A percentile compares a stretch with the other conserved stretches of the same genome.
phyloP scores from a whole-genome alignment of 2,888 invertebrate genomes.

The Pseudoips prasinana region DNA sequence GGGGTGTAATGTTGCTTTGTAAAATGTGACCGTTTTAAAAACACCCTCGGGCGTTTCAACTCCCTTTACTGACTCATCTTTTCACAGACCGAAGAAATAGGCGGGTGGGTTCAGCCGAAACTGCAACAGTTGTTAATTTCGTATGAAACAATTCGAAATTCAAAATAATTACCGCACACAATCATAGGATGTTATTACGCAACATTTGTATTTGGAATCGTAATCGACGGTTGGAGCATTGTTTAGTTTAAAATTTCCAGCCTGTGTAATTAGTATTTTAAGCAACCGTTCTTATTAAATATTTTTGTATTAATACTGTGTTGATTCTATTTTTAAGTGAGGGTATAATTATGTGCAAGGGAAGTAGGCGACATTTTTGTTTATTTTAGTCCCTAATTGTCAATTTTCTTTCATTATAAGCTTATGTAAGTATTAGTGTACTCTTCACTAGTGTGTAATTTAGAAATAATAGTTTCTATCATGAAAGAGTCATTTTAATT shows the following conservation, averaged over 20 bases:
- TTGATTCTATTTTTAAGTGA: too few relatives aligned
- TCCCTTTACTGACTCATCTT: constrained; percentile 37
- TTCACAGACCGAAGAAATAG: constrained; percentile 32
- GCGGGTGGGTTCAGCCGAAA: constrained; percentile 36
- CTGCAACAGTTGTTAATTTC: constrained; percentile 66
- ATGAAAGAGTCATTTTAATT: constrained; percentile 60
- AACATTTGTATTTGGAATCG: constrained; percentile 59
- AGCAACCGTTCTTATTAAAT: neutral
- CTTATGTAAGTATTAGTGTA: too few relatives aligned
- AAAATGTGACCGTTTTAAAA: constrained; percentile 53
- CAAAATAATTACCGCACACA: constrained; percentile 55
- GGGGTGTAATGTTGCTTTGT: constrained; percentile 52
- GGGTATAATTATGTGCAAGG: too few relatives aligned
- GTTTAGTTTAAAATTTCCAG: constrained; percentile 36
- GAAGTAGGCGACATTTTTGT: too few relatives aligned
- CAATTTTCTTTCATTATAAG: too few relatives aligned
- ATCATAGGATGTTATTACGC: constrained; percentile 54
- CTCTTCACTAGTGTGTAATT: constrained; percentile 34
- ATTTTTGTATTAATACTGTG: too few relatives aligned
- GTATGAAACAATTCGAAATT: constrained; percentile 52
- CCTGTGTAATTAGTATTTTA: constrained; percentile 31
- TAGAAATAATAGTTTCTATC: constrained; percentile 46
- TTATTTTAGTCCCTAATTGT: too few relatives aligned
- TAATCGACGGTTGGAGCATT: constrained; percentile 45
- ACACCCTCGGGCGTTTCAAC: constrained; percentile 35